Base-by-base conservation (phyloP, 64 coral and sea anemone genomes). In the Cladopsammia gracilis region DNA sequence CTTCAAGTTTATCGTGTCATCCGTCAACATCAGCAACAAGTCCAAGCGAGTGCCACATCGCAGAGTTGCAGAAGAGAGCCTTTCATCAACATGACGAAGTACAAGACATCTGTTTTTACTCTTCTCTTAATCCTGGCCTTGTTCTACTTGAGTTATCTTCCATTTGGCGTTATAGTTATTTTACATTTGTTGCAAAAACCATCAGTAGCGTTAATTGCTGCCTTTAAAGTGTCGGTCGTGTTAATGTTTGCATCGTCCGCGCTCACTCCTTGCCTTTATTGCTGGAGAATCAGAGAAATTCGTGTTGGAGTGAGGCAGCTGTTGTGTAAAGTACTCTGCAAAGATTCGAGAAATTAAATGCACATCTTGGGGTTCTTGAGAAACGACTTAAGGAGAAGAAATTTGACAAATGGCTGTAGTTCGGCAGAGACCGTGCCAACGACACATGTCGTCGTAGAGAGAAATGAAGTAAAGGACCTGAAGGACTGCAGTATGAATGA, bases 231-330 rank as follows among this genome's bases (percentile, higher is more conserved):
- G 42, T 72, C 70, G 22, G 7, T 72, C 10, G 22, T 72, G 34
- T 72, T 72, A 13, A 0, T 72, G 10, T 72, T 72, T 45, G 7
- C 22, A 34, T 72, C 34, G 42, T 72, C 70, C 42, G 24, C 42
- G 7, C 25, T 72, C 70, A 72, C 9, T 16, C 70, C 70, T 44
- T 9, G 0, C 1, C 70, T 72, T 8, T 43, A 72, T 13, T 72
- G 25, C 34, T 72, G 70, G 70, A 72, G 70, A 42, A 72, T 72
- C 6, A 72, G 70, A n/a, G 25, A 72, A 72, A 72, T 72, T 72
- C 70, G 70, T 8, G 42, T 9, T 14, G 70, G 70, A 72, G 70
- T 45, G 11, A 72, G 34, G 70, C 25, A 43, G 70, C 10, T 42
- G 10, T 11, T 44, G 34, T 22, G 13, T 12, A 72, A 72, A 72